Evolutionary conservation across 2,888 invertebrate species (phyloP), one percentile per base, ranked within the genome.

Genomic region (Stegophylla sp.): DNA sequence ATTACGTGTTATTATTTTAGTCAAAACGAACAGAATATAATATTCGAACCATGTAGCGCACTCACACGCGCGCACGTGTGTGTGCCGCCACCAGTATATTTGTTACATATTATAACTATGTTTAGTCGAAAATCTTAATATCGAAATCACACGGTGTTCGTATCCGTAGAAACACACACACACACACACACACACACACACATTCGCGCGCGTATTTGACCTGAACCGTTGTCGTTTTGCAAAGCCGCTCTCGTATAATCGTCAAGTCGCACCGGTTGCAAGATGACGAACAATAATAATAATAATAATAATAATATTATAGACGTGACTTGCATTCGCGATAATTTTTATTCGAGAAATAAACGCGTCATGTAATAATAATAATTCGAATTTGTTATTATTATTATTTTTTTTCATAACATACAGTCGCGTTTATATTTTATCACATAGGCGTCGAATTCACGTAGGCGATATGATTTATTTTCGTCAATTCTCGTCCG

Each of bases 271-370:
- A 15, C 45, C 73, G 59, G 59, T 73, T 26, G 72, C 73, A 73
- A 61, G 45, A 59, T 73, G 73, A 73, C 59, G 45, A 28, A 61
- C 73, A 45, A 45, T 45, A 63, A 63, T 63, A 9, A 63, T n/a
- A 34, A 20, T 23, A 45, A 45, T 45, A 63, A 63, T 63, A 9
- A 63, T n/a, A 34, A 20, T 23, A 13, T 23, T 48, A 28, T 13
- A 28, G 28, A 45, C 73, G 45, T 73, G 73, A 73, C 73, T 73
- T 73, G 73, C 59, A 13, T 45, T 72, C 26, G 73, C 59, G n/a
- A 73, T 61, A 23, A 61, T 73, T 73, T 61, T 73, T 43, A 13
- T 73, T 26, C 59, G 26, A 59, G 43, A 61, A n/a, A 59, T 59
- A 45, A 61, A 45, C 61, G 17, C 73, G 59, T 59, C 73, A n/a